Percentiles rank a stretch among this genome's conserved stretches.
These are phyloP conservation scores for Elephas maximus DNA, from an alignment of 2,113 vertebrate genomes.

Conservation along the genomic window DNA sequence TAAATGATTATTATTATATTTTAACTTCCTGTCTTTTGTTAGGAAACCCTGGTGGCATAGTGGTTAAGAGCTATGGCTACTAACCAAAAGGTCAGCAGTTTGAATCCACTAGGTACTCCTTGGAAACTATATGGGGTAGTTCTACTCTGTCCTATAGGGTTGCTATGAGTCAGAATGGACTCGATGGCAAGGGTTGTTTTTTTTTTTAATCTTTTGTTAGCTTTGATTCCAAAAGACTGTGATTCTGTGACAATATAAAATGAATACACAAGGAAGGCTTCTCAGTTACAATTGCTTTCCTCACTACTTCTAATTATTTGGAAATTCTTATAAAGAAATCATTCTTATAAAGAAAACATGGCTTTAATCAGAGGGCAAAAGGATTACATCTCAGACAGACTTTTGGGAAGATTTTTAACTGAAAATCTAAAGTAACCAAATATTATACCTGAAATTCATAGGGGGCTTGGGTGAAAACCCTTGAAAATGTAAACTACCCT, in stretches of 20 bases:
- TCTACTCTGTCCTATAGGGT: too few relatives aligned
- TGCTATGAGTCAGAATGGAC: too few relatives aligned
- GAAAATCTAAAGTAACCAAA: slow-evolving; percentile 47
- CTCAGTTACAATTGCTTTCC: neutral
- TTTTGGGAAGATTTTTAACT: slow-evolving; percentile 15
- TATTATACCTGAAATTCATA: slow-evolving; percentile 30
- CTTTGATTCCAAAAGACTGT: neutral
- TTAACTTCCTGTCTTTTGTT: neutral
- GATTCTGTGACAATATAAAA: neutral
- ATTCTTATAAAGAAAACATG: neutral
- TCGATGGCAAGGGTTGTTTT: too few relatives aligned
- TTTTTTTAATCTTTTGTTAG: too few relatives aligned
- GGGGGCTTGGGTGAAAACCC: neutral
- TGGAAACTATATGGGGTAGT: too few relatives aligned
- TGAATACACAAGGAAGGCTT: neutral
- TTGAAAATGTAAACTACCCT: slow-evolving; percentile 41
- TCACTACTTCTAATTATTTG: neutral
- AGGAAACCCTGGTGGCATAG: too few relatives aligned
- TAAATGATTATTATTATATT: neutral
- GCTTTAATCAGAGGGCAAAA: slow-evolving; percentile 28
- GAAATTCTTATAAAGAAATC: slow-evolving; percentile 35
- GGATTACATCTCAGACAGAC: neutral
- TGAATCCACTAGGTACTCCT: too few relatives aligned
- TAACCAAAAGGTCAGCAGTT: too few relatives aligned
- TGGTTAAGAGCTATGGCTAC: too few relatives aligned